Conservation (phyloP, 2,797 vertebrate genomes). For the Mionectes olivaceus region DNA sequence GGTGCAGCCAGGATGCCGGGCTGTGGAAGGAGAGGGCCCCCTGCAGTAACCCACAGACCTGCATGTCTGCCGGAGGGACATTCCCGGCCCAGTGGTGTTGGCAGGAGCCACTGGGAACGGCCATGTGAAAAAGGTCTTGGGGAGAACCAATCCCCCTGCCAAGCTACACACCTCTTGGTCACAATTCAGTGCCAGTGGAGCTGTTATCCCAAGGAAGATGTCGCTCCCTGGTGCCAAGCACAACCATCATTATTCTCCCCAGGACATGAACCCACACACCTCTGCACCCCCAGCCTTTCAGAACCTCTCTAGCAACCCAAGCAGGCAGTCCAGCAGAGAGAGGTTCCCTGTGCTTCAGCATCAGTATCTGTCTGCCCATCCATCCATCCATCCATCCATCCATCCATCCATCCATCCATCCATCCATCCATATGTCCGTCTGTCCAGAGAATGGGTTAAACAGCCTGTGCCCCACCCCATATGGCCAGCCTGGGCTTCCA, state of each 20-base stretch:
- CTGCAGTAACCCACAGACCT: neutral
- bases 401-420: neutral
- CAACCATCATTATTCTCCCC: fast-evolving
- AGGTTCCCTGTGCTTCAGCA: neutral
- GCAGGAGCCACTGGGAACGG: neutral
- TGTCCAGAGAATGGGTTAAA: slow-evolving; percentile 28
- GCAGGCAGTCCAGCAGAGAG: neutral
- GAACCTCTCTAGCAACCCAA: neutral
- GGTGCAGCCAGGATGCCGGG: neutral
- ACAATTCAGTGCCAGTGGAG: neutral
- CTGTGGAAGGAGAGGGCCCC: neutral
- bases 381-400: neutral
- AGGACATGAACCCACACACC: fast-evolving
- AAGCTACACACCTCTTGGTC: neutral
- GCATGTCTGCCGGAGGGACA: fast-evolving
- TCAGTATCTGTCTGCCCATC: neutral
- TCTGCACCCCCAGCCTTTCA: neutral
- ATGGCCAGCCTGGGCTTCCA: slow-evolving; percentile 24
- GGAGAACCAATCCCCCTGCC: neutral
- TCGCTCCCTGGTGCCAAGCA: fast-evolving
- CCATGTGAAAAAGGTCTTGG: neutral
- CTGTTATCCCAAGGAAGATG: neutral
- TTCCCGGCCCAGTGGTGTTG: neutral
- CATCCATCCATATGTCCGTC: fast-evolving
- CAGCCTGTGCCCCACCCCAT: neutral